A percentile compares a stretch with the other conserved stretches of the same genome.
Conservation (phyloP, 1,140 invertebrate species). For the Lasaia peninsularis region DNA sequence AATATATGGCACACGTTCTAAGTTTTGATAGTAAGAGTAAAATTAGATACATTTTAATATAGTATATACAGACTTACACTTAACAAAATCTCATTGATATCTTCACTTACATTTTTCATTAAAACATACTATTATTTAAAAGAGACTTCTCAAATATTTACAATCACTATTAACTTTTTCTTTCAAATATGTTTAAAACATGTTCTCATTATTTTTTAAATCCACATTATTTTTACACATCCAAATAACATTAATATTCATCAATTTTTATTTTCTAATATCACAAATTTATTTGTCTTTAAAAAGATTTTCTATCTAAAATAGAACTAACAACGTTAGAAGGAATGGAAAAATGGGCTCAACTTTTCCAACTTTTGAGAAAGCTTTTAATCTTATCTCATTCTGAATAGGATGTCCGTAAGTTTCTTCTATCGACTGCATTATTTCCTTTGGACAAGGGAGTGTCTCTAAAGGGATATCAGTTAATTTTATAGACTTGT, state of each 20-base stretch:
- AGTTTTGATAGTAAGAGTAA: background rate
- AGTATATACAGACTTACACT: background rate
- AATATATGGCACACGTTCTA: slow-evolving; percentile 9
- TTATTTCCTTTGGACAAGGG: slow-evolving; percentile 64
- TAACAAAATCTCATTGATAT: background rate
- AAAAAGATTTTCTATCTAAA: slow-evolving; percentile 37
- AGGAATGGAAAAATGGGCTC: slow-evolving; percentile 39
- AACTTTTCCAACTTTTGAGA: slow-evolving; percentile 40
- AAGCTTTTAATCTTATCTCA: slow-evolving; percentile 65
- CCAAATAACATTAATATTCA: slow-evolving; percentile 24
- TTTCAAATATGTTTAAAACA: slow-evolving; percentile 1
- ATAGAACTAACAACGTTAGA: slow-evolving; percentile 37
- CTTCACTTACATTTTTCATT: background rate
- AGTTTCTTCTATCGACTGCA: slow-evolving; percentile 59
- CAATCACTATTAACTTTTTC: background rate
- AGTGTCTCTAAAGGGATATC: slow-evolving; percentile 59
- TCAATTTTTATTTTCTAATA: slow-evolving; percentile 59
- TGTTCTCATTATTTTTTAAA: background rate
- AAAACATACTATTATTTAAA: background rate
- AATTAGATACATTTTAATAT: background rate
- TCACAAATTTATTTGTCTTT: slow-evolving; percentile 60
- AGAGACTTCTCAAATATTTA: background rate
- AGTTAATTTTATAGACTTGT: slow-evolving; percentile 49
- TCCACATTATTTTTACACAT: slow-evolving; percentile 1
- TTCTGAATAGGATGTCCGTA: slow-evolving; percentile 66